These are phyloP conservation scores for Poecile atricapillus DNA, from an alignment of 2,113 vertebrate genomes.

Conservation along the genomic window DNA sequence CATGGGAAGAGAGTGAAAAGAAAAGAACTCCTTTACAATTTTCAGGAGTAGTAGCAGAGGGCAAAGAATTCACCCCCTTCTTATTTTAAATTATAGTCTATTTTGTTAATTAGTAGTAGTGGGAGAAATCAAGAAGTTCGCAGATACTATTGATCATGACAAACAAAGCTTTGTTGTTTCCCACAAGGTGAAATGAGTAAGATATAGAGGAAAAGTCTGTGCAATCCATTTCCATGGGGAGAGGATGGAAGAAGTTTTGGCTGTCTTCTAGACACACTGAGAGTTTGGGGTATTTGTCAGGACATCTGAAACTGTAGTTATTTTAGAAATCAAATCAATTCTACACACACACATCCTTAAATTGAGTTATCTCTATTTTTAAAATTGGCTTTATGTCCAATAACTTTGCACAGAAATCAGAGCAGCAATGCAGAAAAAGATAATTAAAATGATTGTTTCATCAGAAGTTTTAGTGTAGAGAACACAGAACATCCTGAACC, in stretches of 20 bases:
- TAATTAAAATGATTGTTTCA: slow-evolving; percentile 21
- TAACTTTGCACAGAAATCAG: not conserved
- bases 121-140: not conserved
- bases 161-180: not conserved
- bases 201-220: not conserved
- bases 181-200: not conserved
- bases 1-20: not conserved
- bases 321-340: not conserved
- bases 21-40: not conserved
- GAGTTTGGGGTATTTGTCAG: not conserved
- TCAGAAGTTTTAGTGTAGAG: not conserved
- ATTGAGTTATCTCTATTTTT: not conserved
- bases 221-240: not conserved
- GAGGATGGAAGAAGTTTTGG: not conserved
- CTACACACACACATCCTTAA: not conserved
- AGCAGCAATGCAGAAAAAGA: slow-evolving; percentile 8
- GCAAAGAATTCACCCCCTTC: not conserved
- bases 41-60: not conserved
- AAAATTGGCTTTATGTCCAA: not conserved
- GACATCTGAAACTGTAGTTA: not conserved
- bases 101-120: not conserved
- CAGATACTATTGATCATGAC: not conserved
- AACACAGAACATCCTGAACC: not conserved
- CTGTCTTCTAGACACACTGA: not conserved
- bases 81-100: not conserved